phyloP scores from a whole-genome alignment of 2,113 vertebrate genomes.

The Malurus alboscapulatus region DNA sequence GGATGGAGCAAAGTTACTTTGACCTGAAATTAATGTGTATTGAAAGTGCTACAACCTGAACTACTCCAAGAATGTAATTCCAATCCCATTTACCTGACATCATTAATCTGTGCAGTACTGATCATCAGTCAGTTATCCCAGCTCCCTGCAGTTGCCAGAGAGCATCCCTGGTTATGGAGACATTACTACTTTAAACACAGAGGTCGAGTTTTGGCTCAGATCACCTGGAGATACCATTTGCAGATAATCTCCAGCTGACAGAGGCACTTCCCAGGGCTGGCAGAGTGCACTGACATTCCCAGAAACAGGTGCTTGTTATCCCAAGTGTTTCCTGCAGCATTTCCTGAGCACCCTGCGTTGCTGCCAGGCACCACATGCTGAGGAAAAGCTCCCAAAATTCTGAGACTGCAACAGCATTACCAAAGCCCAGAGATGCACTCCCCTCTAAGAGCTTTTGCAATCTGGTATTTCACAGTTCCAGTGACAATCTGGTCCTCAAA shows the following conservation, averaged over 20 bases:
- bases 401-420: neutral
- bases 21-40: constrained; percentile 23
- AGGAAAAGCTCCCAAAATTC: neutral
- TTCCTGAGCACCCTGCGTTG: neutral
- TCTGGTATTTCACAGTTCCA: neutral
- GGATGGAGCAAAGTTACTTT: neutral
- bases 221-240: neutral
- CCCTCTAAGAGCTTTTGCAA: neutral
- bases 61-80: neutral
- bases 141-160: neutral
- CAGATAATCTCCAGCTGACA: neutral
- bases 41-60: constrained; percentile 12
- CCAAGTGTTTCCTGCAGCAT: fast-evolving
- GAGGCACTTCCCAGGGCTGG: neutral
- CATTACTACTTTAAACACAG: neutral
- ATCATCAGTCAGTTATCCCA: constrained; percentile 5
- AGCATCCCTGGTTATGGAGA: neutral
- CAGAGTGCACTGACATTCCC: neutral
- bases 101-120: constrained; percentile 13
- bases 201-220: neutral
- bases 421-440: neutral
- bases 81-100: constrained; percentile 20
- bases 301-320: fast-evolving
- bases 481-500: neutral
- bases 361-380: neutral